Base-by-base conservation (phyloP, 2,888 invertebrate genomes). In the Aleiodes testaceus region DNA sequence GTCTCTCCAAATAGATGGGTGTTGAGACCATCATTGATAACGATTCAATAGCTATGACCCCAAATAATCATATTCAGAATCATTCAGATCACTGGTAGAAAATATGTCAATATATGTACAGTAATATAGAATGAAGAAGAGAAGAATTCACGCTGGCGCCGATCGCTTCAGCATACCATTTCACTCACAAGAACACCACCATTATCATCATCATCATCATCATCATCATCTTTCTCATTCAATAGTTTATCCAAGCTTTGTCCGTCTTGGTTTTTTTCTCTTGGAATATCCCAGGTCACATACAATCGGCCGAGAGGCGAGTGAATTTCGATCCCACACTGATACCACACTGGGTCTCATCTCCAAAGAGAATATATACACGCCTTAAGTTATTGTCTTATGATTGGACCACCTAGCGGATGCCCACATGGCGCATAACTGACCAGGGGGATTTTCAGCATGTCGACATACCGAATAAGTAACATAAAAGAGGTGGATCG, bases 361-460 rank as follows among this genome's bases (percentile, higher is more conserved):
- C 14, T 47, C 47, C n/a, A 49, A 22, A 47, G 9, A 20, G 11
- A 64, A 22, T 45, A 72, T 66, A 55, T 61, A 55, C 63, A 70
- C 64, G 45, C 49, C 63, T 52, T 77, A 82, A 82, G 82, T 84
- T 85, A 85, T 84, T 83, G 82, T 84, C 82, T 82, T 85, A 84
- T 86, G 85, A 84, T 84, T 83, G 83, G 86, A 86, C 86, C 86
- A 86, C 85, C 85, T 85, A 80, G 79, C 81, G 79, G 70, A 69
- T 74, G 72, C 66, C 74, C 55, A 55, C 55, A 55, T 22, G 55
- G 55, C 26, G 50, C 16, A 50, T 50, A 50, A 50, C 50, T 50
- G 50, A 50, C 16, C 50, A 18, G 7, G 18, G 18, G 50, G 18
- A 18, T 50, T 50, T 50, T 50, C 7, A 50, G 18, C 50, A 20